Evolutionary conservation across 92 coral and sea anemone species (phyloP), one percentile per base, ranked within the genome.

Genomic region (Paramuricea clavata): DNA sequence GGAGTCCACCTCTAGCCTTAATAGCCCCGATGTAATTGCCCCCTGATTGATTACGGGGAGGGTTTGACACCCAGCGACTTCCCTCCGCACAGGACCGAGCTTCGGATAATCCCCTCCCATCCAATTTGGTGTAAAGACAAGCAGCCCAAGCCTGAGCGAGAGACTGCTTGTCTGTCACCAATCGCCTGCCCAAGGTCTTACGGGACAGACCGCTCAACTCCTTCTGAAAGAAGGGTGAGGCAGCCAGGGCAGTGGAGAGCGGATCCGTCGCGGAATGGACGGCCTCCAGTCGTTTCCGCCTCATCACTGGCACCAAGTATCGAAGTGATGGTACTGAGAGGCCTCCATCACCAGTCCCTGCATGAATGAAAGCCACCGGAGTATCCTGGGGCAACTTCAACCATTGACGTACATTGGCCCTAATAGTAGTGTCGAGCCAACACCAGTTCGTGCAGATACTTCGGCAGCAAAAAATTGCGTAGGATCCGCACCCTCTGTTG

Each of bases 321-420:
- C 82, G 12, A 12, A 82, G 75, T 0, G 86, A 64, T 23, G 41
- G 16, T 2, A 73, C 31, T n/a, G 43, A 56, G 28, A 42, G 79
- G 35, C 79, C 79, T 35, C 54, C 26, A 56, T 36, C 50, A 21
- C 27, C 31, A 5, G 16, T 3, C 69, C 69, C 33, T 5, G 69
- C 69, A 9, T 35, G 50, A 28, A 73, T 35, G 73, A 74, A 89
- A 11, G 85, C 81, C 11, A 19, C 50, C 0, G 86, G 71, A 19
- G 86, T 89, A 39, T 83, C 92, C 5, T 75, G 21, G 3, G 88
- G 88, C 25, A 88, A 1, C n/a, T 74, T 88, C 0, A 82, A 19
- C 91, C 91, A 89, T 28, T 83, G 69, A 12, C 81, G 35, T 6
- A 83, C n/a, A 1, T 76, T 69, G 1, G 85, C 70, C 22, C 92